Evolutionary conservation across 1,140 invertebrate genomes (phyloP).

Genomic region (Acyrthosiphon pisum): DNA sequence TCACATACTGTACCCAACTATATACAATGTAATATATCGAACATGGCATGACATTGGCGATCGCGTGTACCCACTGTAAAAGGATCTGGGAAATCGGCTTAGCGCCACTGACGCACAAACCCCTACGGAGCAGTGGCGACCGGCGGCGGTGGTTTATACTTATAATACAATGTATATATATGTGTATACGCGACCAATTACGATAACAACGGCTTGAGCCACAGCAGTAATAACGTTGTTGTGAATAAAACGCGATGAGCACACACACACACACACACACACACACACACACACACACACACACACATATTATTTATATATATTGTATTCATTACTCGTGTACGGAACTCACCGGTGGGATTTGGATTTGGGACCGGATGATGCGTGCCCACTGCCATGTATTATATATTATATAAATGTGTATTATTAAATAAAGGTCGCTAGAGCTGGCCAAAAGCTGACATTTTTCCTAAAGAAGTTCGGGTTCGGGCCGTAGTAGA

Average conservation of each 20-base stretch:
- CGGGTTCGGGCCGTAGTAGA: neutral
- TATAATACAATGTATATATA: neutral
- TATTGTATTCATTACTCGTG: neutral
- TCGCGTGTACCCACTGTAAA: neutral
- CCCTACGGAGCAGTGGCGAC: constrained; percentile 16
- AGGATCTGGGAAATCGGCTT: constrained; percentile 46
- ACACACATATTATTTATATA: neutral
- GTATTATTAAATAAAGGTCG: constrained; percentile 44
- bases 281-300: neutral
- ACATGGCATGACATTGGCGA: neutral
- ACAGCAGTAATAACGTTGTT: constrained; percentile 12
- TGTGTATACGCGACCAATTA: constrained; percentile 40
- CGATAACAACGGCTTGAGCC: constrained; percentile 44
- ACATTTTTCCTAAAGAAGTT: neutral
- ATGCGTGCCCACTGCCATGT: neutral
- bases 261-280: neutral
- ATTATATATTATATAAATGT: neutral
- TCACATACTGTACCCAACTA: neutral
- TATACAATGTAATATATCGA: neutral
- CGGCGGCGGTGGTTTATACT: constrained; percentile 25
- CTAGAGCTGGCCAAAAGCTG: constrained; percentile 41
- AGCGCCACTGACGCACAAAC: neutral
- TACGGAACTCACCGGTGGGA: constrained; percentile 37
- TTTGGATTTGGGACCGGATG: constrained; percentile 31
- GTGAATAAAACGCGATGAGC: neutral